A percentile compares a stretch with the other conserved stretches of the same genome.
Evolutionary conservation across 2,888 invertebrate genomes (phyloP).

Genomic region (Lochmaea crataegi): DNA sequence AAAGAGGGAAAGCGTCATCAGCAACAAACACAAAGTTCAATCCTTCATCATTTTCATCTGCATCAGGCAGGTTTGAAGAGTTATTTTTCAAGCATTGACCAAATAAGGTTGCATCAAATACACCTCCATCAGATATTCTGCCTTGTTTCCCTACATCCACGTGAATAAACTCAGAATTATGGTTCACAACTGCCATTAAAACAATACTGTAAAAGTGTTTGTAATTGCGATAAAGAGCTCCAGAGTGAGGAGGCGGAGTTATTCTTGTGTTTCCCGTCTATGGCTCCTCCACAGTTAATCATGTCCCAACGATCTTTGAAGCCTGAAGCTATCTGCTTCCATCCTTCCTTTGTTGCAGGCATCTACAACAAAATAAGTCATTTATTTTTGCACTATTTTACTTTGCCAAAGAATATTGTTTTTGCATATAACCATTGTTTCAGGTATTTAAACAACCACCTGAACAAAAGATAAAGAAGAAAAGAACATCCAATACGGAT

Average conservation of each 20-base stretch:
- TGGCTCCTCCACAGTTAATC: slow-evolving; percentile 46
- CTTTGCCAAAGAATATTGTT: neutral
- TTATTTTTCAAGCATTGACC: slow-evolving; percentile 24
- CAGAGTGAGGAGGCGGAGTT: slow-evolving; percentile 41
- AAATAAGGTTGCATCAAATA: slow-evolving; percentile 43
- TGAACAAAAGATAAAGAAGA: slow-evolving; percentile 27
- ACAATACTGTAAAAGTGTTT: slow-evolving; percentile 44
- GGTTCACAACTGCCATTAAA: slow-evolving; percentile 46
- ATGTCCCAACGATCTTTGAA: slow-evolving; percentile 37
- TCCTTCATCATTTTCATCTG: slow-evolving; percentile 24
- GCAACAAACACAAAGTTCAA: slow-evolving; percentile 28
- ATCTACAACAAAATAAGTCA: slow-evolving; percentile 28
- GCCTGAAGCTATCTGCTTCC: slow-evolving; percentile 23
- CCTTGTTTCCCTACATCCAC: slow-evolving; percentile 44
- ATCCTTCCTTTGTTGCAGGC: slow-evolving; percentile 27
- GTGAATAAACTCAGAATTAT: slow-evolving; percentile 48
- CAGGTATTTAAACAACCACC: slow-evolving; percentile 32
- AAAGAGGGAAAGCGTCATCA: slow-evolving; percentile 35
- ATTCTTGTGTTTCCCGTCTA: slow-evolving; percentile 45
- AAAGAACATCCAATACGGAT: slow-evolving; percentile 30
- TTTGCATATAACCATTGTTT: slow-evolving; percentile 19
- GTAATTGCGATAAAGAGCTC: slow-evolving; percentile 48
- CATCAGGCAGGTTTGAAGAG: slow-evolving; percentile 31
- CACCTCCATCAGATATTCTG: slow-evolving; percentile 46
- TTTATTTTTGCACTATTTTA: neutral